Evolutionary conservation across 2,797 vertebrate species (phyloP).

Genomic region (Cyclopterus lumpus): DNA sequence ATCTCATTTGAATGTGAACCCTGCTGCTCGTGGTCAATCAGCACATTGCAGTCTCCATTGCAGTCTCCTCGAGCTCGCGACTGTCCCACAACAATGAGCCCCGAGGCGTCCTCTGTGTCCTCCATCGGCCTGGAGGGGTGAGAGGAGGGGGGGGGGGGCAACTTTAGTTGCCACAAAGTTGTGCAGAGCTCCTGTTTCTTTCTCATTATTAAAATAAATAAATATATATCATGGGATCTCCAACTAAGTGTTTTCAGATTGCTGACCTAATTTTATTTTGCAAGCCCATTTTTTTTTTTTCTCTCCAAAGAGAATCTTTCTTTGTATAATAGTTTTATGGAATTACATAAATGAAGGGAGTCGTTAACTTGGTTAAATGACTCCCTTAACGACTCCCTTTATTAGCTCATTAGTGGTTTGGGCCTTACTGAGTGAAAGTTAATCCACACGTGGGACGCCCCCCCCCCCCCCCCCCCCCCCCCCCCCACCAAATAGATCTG

Average conservation of each 20-base stretch:
- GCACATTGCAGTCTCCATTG: slow-evolving; percentile 36
- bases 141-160: too few relatives aligned
- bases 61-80: slow-evolving; percentile 5
- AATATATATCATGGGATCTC: not conserved
- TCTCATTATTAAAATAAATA: too few relatives aligned
- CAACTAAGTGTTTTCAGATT: not conserved
- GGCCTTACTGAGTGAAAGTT: not conserved
- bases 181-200: too few relatives aligned
- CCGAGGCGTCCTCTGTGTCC: slow-evolving; percentile 31
- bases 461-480: too few relatives aligned
- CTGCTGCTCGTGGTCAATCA: slow-evolving; percentile 45
- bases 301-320: not conserved
- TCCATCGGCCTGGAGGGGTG: slow-evolving; percentile 3
- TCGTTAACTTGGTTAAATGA: not conserved
- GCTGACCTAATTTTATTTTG: not conserved
- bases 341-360: slow-evolving; percentile 1
- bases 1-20: slow-evolving; percentile 74
- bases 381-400: too few relatives aligned
- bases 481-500: too few relatives aligned
- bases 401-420: too few relatives aligned
- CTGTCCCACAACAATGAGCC: slow-evolving; percentile 45
- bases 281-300: not conserved
- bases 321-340: not conserved
- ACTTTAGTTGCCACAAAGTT: too few relatives aligned
- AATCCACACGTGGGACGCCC: not conserved